Conservation (phyloP, 2,888 invertebrate genomes). For the Heliconius sara region DNA sequence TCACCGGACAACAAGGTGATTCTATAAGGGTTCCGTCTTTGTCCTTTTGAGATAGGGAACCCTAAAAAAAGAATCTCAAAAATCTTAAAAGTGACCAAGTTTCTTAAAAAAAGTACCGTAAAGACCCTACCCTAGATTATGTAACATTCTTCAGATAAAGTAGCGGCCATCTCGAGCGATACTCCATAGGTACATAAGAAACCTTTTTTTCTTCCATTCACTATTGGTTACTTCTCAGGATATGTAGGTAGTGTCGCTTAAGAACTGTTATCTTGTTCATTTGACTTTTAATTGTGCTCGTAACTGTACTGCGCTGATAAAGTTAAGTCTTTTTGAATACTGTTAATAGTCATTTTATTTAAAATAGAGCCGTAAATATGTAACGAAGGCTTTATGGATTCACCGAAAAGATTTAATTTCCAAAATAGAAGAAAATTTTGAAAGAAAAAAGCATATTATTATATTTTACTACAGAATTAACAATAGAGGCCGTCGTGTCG, state of each 20-base stretch:
- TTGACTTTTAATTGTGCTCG: conserved; percentile 41
- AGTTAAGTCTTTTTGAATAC: neutral
- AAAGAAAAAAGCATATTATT: too few species aligned
- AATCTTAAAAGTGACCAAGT: conserved; percentile 35
- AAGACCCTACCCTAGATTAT: conserved; percentile 54
- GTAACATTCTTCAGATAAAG: conserved; percentile 60
- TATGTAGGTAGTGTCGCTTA: conserved; percentile 47
- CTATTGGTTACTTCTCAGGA: conserved; percentile 49
- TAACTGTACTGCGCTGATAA: conserved; percentile 42
- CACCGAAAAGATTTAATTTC: conserved; percentile 5
- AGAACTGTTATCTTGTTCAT: conserved; percentile 45
- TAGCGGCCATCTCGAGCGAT: conserved; percentile 51
- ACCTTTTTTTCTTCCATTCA: conserved; percentile 53
- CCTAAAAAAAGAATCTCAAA: neutral
- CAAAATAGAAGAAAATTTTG: too few species aligned
- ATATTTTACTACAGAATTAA: too few species aligned
- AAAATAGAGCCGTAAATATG: neutral
- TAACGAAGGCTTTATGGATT: neutral
- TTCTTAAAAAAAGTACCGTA: conserved; percentile 59
- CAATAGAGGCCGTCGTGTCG: too few species aligned
- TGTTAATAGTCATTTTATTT: neutral
- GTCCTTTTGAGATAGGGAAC: too few species aligned
- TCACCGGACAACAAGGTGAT: too few species aligned
- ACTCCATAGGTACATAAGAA: conserved; percentile 46
- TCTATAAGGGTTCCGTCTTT: too few species aligned